Base-by-base conservation (phyloP, 2,888 invertebrate species). In the Aspidapion aeneum region DNA sequence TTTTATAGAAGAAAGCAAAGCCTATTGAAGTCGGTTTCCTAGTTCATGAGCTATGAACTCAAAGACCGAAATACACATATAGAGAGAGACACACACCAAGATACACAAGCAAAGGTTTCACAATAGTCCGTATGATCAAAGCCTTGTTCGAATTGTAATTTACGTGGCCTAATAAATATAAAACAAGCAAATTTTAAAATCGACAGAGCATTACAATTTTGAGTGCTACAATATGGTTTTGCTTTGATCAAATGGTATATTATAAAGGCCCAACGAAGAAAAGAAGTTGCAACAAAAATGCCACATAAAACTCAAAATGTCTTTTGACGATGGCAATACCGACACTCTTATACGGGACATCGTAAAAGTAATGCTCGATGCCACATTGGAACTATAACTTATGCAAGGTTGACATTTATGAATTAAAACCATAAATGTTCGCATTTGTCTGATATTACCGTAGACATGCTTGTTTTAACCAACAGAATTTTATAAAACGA, bases 381-480 rank as follows among this genome's bases (percentile, higher is more conserved):
- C 73, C 77, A 77, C 74, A 74, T 74, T 76, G 78, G 75, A 77
- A 76, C 77, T 67, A 78, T 77, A 77, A 76, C 72, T 78, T 76
- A 76, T 70, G 65, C 67, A 64, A 18, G 70, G 72, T 73, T 74
- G 78, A 78, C 78, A 73, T 78, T 78, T 77, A 77, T 77, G 76
- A 74, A 77, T 77, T 72, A 74, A 69, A 69, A 66, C 52, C 17
- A n/a, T n/a, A n/a, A n/a, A n/a, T n/a, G n/a, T n/a, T n/a, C n/a
- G n/a, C n/a, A n/a, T n/a, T n/a, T n/a, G n/a, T n/a, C n/a, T n/a
- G n/a, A n/a, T n/a, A n/a, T n/a, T n/a, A n/a, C n/a, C n/a, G n/a
- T n/a, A n/a, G n/a, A n/a, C n/a, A n/a, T n/a, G n/a, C n/a, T n/a
- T n/a, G n/a, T n/a, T n/a, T n/a, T n/a, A n/a, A n/a, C n/a, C n/a